Evolutionary conservation across 2,113 vertebrate genomes (phyloP).

Genomic region (Oncorhynchus nerka): DNA sequence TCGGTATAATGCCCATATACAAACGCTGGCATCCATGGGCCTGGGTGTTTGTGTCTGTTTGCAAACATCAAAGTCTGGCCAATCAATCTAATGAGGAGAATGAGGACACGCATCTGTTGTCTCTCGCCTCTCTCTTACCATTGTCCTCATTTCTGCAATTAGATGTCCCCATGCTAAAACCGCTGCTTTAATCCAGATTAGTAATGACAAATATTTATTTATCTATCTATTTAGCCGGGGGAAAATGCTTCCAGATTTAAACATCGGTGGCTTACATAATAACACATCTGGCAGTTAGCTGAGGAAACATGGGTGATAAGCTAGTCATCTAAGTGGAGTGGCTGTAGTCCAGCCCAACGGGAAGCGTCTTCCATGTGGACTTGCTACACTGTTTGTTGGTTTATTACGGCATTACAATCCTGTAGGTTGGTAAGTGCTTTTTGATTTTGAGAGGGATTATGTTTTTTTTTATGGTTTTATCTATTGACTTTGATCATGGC

Average conservation of each 20-base stretch:
- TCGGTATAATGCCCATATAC: conserved; percentile 10
- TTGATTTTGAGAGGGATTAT: too few relatives aligned
- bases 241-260: conserved; percentile 26
- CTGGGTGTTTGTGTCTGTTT: conserved; percentile 27
- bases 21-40: not conserved
- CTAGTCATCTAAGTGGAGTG: too few relatives aligned
- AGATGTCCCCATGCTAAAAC: not conserved
- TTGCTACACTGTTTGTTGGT: too few relatives aligned
- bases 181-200: too few relatives aligned
- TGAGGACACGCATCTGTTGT: conserved; percentile 21
- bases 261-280: conserved; percentile 18
- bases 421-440: too few relatives aligned
- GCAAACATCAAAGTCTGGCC: conserved; percentile 35
- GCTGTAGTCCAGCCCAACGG: too few relatives aligned
- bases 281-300: not conserved
- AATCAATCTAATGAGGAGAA: conserved; percentile 37
- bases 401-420: too few relatives aligned
- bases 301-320: not conserved
- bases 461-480: too few relatives aligned
- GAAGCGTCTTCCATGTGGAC: too few relatives aligned
- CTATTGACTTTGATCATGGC: too few relatives aligned
- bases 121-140: not conserved
- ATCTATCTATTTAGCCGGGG: conserved; percentile 21
- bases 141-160: conserved; percentile 21
- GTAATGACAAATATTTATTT: conserved; percentile 18